Evolutionary conservation across 2,113 vertebrate species (phyloP), one percentile per base, ranked within the genome.

Genomic region (Suncus etruscus): DNA sequence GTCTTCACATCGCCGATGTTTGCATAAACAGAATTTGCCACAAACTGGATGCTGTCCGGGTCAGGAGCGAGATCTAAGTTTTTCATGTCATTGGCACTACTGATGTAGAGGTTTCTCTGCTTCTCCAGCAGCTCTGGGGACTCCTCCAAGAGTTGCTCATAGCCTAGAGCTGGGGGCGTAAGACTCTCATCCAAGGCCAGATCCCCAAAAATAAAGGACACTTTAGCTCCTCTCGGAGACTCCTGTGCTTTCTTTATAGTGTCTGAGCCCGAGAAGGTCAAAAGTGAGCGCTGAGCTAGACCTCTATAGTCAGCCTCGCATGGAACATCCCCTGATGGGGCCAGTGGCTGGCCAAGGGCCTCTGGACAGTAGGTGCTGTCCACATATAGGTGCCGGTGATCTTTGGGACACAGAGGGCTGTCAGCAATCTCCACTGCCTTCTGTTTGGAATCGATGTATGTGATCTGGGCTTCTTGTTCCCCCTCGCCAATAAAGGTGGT

Each of bases 161-260:
- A 99, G 94, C 99, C 98, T 87, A 99, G 97, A 88, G 98, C 98
- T 93, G 99, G 98, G 27, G 99, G 98, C 91, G 97, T 99, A 83
- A 99, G 97, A 66, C 95, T 93, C 91, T 99, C 99, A 94, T 99
- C 99, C 95, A 99, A 97, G 89, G 97, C 97, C 82, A 98, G 98
- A 95, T 99, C 99, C 96, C 99, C 99, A 97, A 99, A 99, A 97
- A 99, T 99, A 96, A 99, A 99, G 92, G 99, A 99, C 96, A 99
- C 99, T 97, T 99, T 99, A 96, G 99, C 99, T 96, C 98, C 98
- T 90, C 98, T 97, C 11, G 98, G 98, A 73, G 98, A 98, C 85
- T 99, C 98, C 94, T 99, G 99, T 96, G 98, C 96, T 98, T 98
- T 99, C 94, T 98, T 97, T 50, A 91, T 95, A 81, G 97, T 84